These are phyloP conservation scores for Chymomyza caudatula DNA, from an alignment of 2,888 invertebrate species.

Conservation along the genomic window DNA sequence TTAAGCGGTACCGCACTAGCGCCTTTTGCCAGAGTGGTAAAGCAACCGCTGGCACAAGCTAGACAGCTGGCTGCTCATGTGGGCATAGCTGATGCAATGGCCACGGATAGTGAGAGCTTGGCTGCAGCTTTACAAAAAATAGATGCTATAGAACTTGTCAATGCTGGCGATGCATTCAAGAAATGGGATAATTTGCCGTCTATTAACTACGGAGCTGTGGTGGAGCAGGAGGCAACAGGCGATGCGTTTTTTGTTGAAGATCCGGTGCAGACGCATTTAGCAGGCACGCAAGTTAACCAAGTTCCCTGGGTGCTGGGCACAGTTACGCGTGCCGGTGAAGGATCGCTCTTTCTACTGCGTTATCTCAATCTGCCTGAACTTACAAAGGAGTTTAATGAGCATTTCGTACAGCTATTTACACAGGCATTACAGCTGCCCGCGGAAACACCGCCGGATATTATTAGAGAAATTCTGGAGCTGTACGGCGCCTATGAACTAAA, in stretches of 20 bases:
- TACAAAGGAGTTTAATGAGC: slow-evolving; percentile 54
- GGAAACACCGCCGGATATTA: too few relatives aligned
- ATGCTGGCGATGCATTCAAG: slow-evolving; percentile 76
- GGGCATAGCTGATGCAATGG: slow-evolving; percentile 65
- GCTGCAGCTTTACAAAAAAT: slow-evolving; percentile 75
- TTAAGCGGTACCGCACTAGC: slow-evolving; percentile 77
- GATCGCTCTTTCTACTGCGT: too few relatives aligned
- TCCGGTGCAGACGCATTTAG: slow-evolving; percentile 73
- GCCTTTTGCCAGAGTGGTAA: slow-evolving; percentile 44
- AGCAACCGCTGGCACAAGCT: slow-evolving; percentile 64
- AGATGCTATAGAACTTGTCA: slow-evolving; percentile 71
- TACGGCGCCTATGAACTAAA: slow-evolving; percentile 47
- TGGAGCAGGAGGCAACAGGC: slow-evolving; percentile 72
- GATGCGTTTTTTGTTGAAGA: slow-evolving; percentile 78
- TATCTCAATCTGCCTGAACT: too few relatives aligned
- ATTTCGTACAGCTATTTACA: too few relatives aligned
- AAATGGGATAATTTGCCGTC: slow-evolving; percentile 78
- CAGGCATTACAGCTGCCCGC: too few relatives aligned
- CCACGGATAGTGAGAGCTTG: slow-evolving; percentile 59
- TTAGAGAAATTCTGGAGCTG: slow-evolving; percentile 32
- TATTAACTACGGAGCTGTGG: slow-evolving; percentile 74
- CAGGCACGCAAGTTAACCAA: slow-evolving; percentile 61
- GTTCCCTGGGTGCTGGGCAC: slow-evolving; percentile 79
- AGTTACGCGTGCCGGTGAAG: slow-evolving; percentile 78
- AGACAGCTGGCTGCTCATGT: slow-evolving; percentile 70